Evolutionary conservation across 2,113 vertebrate species (phyloP).

Genomic region (Synodontis membranacea): DNA sequence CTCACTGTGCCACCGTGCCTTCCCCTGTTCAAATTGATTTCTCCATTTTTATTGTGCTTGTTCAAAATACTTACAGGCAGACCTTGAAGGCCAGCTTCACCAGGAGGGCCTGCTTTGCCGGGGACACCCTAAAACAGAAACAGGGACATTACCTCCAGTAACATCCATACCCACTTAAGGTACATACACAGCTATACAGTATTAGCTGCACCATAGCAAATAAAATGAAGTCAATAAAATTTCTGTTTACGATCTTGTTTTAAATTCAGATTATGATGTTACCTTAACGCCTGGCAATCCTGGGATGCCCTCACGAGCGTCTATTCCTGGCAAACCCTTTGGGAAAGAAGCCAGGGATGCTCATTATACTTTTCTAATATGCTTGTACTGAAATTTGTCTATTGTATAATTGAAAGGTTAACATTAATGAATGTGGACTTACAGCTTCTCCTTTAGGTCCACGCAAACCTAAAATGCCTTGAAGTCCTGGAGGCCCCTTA

Average conservation of each 20-base stretch:
- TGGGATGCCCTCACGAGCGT: constrained; percentile 91
- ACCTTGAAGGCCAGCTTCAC: constrained; percentile 85
- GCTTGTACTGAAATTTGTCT: neutral
- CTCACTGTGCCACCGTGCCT: neutral
- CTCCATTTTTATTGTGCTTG: neutral
- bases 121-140: constrained; percentile 80
- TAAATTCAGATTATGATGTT: constrained; percentile 14
- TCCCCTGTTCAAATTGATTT: neutral
- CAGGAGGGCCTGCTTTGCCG: constrained; percentile 87
- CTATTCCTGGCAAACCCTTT: constrained; percentile 89
- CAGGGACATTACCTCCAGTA: constrained; percentile 14
- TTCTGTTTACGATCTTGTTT: neutral
- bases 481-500: constrained; percentile 80
- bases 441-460: constrained; percentile 90
- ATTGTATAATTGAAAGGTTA: neutral
- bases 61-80: constrained; percentile 81
- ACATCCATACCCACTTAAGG: neutral
- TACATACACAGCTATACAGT: neutral
- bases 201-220: no score
- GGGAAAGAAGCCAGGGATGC: neutral
- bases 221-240: neutral
- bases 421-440: constrained; percentile 60
- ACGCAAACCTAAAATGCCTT: constrained; percentile 85
- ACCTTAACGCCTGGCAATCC: constrained; percentile 91
- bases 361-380: neutral